Conservation (phyloP, 2,113 vertebrate species). For the Paramisgurnus dabryanus region DNA sequence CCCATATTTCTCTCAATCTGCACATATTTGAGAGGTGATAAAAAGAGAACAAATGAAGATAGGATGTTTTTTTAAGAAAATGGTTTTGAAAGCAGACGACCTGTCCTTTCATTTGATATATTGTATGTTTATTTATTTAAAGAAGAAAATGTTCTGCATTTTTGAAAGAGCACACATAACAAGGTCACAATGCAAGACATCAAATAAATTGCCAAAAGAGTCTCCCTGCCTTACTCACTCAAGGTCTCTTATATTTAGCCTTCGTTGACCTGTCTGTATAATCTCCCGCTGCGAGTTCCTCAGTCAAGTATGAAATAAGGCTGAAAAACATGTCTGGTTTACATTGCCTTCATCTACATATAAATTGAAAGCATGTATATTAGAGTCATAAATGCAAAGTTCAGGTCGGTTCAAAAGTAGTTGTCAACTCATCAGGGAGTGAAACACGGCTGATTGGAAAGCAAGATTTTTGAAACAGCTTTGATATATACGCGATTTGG, state of each 20-base stretch:
- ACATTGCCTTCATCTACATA: constrained; percentile 50
- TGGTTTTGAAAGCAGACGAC: too few relatives aligned
- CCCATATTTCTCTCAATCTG: too few relatives aligned
- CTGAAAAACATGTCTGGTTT: constrained; percentile 25
- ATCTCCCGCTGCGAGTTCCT: constrained; percentile 18
- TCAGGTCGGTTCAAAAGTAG: constrained; percentile 15
- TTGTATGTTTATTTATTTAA: too few relatives aligned
- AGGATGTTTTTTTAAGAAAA: too few relatives aligned
- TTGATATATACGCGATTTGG: neutral
- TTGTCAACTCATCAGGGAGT: constrained; percentile 37
- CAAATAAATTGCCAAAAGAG: constrained; percentile 15
- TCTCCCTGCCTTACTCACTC: neutral
- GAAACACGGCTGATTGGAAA: constrained; percentile 40
- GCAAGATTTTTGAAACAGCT: constrained; percentile 27
- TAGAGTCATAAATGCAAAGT: constrained; percentile 9
- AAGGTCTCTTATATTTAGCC: constrained; percentile 18
- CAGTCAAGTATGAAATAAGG: constrained; percentile 40
- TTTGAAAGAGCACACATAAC: neutral
- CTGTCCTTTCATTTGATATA: too few relatives aligned
- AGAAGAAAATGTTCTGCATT: neutral
- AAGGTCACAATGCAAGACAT: neutral
- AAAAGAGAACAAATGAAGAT: too few relatives aligned
- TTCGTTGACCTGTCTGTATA: constrained; percentile 20
- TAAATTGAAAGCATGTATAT: constrained; percentile 48
- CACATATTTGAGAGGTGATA: too few relatives aligned